These are phyloP conservation scores for Micromesistius poutassou DNA, from an alignment of 2,797 vertebrate species.

Conservation along the genomic window DNA sequence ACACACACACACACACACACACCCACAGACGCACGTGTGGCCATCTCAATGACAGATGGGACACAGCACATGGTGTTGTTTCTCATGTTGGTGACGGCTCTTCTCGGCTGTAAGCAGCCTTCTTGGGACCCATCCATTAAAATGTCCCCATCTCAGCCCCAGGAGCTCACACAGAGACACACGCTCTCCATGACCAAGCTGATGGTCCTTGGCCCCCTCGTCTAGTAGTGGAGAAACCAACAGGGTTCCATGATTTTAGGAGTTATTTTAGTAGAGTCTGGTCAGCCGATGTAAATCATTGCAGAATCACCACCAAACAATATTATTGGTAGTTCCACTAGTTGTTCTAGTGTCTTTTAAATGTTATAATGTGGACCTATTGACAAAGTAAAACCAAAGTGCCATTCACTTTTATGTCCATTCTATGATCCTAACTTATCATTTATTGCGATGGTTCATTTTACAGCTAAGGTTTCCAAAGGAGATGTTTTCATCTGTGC, in stretches of 20 bases:
- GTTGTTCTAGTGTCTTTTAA: too few species aligned
- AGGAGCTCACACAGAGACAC: not conserved
- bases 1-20: too few species aligned
- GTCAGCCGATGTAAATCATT: not conserved
- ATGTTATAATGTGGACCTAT: not conserved
- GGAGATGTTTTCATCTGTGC: not conserved
- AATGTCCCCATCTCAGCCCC: not conserved
- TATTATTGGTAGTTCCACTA: not conserved
- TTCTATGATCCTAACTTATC: not conserved
- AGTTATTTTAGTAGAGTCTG: too few species aligned
- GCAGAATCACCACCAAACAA: not conserved
- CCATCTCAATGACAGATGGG: constrained; percentile 3
- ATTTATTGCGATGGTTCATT: too few species aligned
- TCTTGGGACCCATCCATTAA: not conserved
- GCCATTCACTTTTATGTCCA: not conserved
- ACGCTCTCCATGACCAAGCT: not conserved
- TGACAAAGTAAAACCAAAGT: not conserved
- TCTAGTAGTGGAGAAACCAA: too few species aligned
- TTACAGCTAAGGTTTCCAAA: too few species aligned
- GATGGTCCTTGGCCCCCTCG: too few species aligned
- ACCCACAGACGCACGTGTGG: not conserved
- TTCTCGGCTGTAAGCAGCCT: not conserved
- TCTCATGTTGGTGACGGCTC: not conserved
- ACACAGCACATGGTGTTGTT: constrained; percentile 5
- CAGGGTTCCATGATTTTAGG: too few species aligned